Evolutionary conservation across 2,113 vertebrate species (phyloP), one percentile per base, ranked within the genome.

Genomic region (Vidua chalybeata): DNA sequence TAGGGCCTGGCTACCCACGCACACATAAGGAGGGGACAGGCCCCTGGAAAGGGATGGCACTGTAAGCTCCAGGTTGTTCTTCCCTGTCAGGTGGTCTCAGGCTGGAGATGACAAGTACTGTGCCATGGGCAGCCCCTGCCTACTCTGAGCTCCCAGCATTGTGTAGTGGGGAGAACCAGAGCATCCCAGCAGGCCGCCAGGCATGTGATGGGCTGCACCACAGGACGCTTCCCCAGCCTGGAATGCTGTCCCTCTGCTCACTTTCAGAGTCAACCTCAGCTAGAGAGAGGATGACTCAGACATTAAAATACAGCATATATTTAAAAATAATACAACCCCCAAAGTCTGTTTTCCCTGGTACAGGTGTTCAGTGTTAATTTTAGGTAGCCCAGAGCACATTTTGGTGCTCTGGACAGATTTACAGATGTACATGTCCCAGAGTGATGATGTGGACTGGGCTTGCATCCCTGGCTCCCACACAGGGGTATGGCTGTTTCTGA

Each of bases 171-270:
- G 24, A 84, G 59, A 77, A 37, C 46, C 2, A 12, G 59, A 64
- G 77, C 46, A 43, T 26, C 11, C 31, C 3, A 22, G 41, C 86
- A 74, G 55, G 37, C 63, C 77, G 27, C 7, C 5, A 6, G 45
- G 58, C 58, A 52, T 4, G 1, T 2, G 5, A 56, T 72, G 46
- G n/a, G 26, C 46, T 93, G 54, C 12, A 23, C 66, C 0, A 2
- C 1, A 3, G 26, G 27, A 20, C 7, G 15, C 45, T 87, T 69
- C 43, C 61, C 19, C 0, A 0, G 11, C 33, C 30, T 5, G 11
- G 23, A 33, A 46, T 45, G 45, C 3, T 0, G 31, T 80, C 33
- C 37, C 5, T 84, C n/a, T 62, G 37, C 71, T 84, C 1, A 0
- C 39, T 71, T 55, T 89, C 7, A 20, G 52, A 81, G 30, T 72